Evolutionary conservation across 2,113 vertebrate genomes (phyloP), one percentile per base, ranked within the genome.

Genomic region (Osmerus mordax): DNA sequence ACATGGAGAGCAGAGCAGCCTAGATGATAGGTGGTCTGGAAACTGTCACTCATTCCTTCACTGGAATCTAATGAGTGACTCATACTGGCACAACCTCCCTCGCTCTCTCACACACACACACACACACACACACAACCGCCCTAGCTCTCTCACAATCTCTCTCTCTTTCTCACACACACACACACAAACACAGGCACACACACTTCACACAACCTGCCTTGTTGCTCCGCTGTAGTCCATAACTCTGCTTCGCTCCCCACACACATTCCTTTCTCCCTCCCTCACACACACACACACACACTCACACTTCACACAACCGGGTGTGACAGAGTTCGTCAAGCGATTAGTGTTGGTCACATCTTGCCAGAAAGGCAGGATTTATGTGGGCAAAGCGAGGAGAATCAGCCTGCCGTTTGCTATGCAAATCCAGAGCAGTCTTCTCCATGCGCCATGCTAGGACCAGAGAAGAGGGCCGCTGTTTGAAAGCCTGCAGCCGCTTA

Each of bases 331-430:
- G 78, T 78, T 65, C 54, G 67, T 77, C 41, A 11, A 63, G 70
- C 61, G 47, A 80, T 80, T 52, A 78, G 51, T 63, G 58, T 71
- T 65, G 18, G 28, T 65, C 83, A 74, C 60, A 67, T 77, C 74
- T 67, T 76, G 54, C 71, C 74, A 76, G 74, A 73, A 77, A 62
- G 66, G 69, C 59, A 70, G 76, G 72, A 64, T 66, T 78, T 79
- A 71, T 71, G 63, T 71, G 69, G 69, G 66, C 53, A 75, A 61
- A 56, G 69, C 56, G 55, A 62, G 56, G 41, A 58, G 64, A 77
- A 77, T 77, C 69, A 28, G 71, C 59, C 52, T 52, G 47, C 62
- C n/a, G 61, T 65, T 74, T 71, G 58, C 71, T 69, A 77, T 77
- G 75, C 75, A 77, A 81, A 77, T 74, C 41, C 41, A 47, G 9